Evolutionary conservation across 1,140 invertebrate genomes (phyloP), one percentile per base, ranked within the genome.

Genomic region (Ostrea denselamellosa): DNA sequence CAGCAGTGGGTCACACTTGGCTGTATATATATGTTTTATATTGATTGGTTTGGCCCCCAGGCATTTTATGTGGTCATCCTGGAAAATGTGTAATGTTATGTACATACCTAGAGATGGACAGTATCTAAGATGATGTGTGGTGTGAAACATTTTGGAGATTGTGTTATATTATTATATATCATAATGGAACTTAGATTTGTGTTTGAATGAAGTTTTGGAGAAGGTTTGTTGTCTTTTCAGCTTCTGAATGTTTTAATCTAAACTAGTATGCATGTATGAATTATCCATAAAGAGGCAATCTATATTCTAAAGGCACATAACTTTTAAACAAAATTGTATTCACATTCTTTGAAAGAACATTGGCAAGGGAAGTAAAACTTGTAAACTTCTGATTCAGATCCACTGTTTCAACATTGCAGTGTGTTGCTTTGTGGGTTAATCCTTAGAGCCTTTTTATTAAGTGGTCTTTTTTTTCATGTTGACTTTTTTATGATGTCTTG

Each of bases 41-140:
- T 77, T 77, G 68, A 77, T 77, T 77, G 68, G 68, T 77, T 77
- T 34, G 68, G 25, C 68, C 68, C 68, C 22, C 25, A 77, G 68
- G 68, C 68, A 77, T 77, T 77, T 34, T 34, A 3, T 77, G 68
- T 77, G 68, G 68, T 77, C 68, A 77, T 34, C 68, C 7, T 17
- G 25, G 25, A 34, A 25, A 77, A 77, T 77, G 56, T 62, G 17
- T 62, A 14, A 62, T 62, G 56, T 62, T 62, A 62, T 62, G 17
- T 62, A 62, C 56, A 62, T 62, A 62, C 68, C 68, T 77, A 77
- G 68, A 77, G 68, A 12, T 34, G 68, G 25, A 8, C 68, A 77
- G 68, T 28, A 12, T 77, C 68, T 77, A 34, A 28, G 68, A 28
- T 19, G 56, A 19, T 7, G 12, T 5, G 28, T 77, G 68, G 8